A percentile compares a stretch with the other conserved stretches of the same genome.
Conservation (phyloP, 2,888 invertebrate species). For the Lycaena phlaeas region DNA sequence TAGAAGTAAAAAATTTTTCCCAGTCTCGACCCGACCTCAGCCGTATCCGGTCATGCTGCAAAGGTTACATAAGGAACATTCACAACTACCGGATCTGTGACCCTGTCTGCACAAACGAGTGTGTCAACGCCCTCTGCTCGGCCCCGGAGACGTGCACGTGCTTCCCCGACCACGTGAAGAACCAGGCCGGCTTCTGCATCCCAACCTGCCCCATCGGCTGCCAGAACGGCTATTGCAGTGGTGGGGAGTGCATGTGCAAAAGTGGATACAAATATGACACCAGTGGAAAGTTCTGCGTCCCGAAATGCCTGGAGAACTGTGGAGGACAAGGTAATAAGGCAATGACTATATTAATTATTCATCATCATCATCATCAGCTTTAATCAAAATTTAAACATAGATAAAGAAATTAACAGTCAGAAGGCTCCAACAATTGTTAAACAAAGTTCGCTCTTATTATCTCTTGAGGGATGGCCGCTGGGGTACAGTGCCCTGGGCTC, state of each 20-base stretch:
- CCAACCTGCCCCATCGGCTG: constrained; percentile 80
- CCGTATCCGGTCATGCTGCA: constrained; percentile 79
- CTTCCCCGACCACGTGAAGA: constrained; percentile 73
- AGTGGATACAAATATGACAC: constrained; percentile 70
- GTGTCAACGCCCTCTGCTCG: constrained; percentile 76
- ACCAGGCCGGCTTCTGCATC: constrained; percentile 68
- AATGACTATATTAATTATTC: too few relatives aligned
- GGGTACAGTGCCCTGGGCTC: too few relatives aligned
- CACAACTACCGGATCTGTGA: constrained; percentile 72
- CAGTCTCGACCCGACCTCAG: constrained; percentile 76
- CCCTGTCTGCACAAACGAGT: constrained; percentile 74
- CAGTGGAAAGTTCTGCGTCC: constrained; percentile 74
- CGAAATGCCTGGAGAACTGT: constrained; percentile 65
- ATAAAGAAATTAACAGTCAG: too few relatives aligned
- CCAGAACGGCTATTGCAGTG: constrained; percentile 76
- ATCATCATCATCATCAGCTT: too few relatives aligned
- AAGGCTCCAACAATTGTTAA: too few relatives aligned
- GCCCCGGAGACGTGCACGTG: constrained; percentile 77
- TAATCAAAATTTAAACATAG: too few relatives aligned
- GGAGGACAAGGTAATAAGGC: constrained; percentile 68
- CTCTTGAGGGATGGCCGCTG: too few relatives aligned
- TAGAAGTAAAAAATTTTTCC: constrained; percentile 11
- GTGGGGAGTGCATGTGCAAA: constrained; percentile 76
- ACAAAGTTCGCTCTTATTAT: too few relatives aligned
- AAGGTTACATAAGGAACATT: constrained; percentile 77